These are phyloP conservation scores for Eumerus sabulonum DNA, from an alignment of 2,888 invertebrate species.

Conservation along the genomic window DNA sequence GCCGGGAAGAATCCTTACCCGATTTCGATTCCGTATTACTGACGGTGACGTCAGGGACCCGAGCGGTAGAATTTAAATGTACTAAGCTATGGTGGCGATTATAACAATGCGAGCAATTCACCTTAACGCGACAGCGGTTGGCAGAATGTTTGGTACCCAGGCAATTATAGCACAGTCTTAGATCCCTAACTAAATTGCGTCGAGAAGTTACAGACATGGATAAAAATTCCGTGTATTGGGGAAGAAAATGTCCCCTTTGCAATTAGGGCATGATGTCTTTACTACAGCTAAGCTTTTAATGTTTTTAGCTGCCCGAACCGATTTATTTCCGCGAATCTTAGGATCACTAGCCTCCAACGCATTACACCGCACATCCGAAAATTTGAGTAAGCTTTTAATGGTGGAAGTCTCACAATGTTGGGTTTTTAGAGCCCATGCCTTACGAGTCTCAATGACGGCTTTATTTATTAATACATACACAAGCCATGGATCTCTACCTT, in stretches of 20 bases:
- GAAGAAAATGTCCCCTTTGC: background rate
- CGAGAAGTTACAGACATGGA: background rate
- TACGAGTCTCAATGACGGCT: background rate
- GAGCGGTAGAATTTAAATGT: background rate
- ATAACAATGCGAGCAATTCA: constrained; percentile 4
- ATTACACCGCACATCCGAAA: background rate
- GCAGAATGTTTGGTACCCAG: constrained; percentile 18
- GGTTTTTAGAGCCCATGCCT: background rate
- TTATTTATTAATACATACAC: too few species aligned
- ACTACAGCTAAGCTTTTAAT: constrained; percentile 9
- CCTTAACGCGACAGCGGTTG: constrained; percentile 3
- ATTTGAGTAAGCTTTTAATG: background rate
- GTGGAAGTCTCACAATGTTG: background rate
- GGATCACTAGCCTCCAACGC: constrained; percentile 14
- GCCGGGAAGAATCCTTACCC: background rate
- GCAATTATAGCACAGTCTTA: constrained; percentile 6
- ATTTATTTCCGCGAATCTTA: constrained; percentile 1
- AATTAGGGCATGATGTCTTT: background rate
- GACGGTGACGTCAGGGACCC: background rate
- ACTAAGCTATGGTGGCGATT: constrained; percentile 20
- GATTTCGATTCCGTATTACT: too few species aligned
- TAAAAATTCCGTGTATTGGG: background rate
- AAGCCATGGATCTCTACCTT: too few species aligned
- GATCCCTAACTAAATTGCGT: constrained; percentile 2
- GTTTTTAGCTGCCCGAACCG: background rate